These are phyloP conservation scores for Mesorhabditis sp. DNA, from an alignment of 2,888 invertebrate species.

Conservation along the genomic window DNA sequence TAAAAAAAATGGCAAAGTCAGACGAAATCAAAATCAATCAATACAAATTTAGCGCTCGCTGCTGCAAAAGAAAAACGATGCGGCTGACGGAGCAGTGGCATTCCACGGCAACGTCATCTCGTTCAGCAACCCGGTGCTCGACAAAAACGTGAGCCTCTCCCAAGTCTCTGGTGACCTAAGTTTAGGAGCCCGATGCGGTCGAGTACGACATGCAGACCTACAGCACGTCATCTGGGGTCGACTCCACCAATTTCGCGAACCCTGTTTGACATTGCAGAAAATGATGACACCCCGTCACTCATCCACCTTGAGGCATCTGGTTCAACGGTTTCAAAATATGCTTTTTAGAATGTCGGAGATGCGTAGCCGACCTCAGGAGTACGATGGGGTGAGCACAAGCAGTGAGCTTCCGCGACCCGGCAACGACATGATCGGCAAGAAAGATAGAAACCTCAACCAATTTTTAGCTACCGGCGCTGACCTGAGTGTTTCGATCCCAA, in stretches of 20 bases:
- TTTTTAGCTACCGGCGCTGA: neutral
- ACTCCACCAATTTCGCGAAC: slow-evolving; percentile 82
- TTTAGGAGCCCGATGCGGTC: slow-evolving; percentile 35
- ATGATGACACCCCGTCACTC: slow-evolving; percentile 24
- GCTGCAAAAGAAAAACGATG: slow-evolving; percentile 53
- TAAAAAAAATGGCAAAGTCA: slow-evolving; percentile 16
- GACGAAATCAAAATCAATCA: slow-evolving; percentile 8
- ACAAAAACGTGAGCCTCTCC: slow-evolving; percentile 22
- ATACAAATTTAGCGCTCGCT: slow-evolving; percentile 19
- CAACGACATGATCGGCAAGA: neutral
- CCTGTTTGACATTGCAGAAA: slow-evolving; percentile 76
- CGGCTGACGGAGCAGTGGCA: slow-evolving; percentile 51
- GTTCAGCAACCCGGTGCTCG: slow-evolving; percentile 57
- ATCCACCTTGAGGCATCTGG: slow-evolving; percentile 6
- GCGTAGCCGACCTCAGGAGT: neutral
- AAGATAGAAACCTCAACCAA: neutral
- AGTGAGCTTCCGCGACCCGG: neutral
- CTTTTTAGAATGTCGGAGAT: too few relatives aligned
- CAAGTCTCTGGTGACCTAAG: neutral
- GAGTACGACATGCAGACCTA: slow-evolving; percentile 55
- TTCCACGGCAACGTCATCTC: slow-evolving; percentile 58
- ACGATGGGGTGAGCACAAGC: neutral
- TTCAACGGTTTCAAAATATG: neutral
- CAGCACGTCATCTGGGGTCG: slow-evolving; percentile 30
- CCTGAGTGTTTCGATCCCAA: neutral